Evolutionary conservation across 2,888 invertebrate genomes (phyloP).

Genomic region (Tortricodes alternella): DNA sequence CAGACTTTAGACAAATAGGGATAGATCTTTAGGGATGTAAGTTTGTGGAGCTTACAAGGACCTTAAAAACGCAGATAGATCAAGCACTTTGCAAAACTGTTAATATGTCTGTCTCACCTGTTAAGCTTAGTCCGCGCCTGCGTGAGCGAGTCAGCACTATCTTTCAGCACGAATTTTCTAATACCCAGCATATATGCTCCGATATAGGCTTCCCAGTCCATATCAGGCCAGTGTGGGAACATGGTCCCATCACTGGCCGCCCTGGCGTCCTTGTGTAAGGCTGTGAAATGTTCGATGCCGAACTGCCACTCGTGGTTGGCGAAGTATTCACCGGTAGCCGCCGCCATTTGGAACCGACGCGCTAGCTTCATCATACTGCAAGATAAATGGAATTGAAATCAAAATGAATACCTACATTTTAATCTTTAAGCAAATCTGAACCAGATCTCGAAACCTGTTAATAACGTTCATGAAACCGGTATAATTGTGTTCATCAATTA

Average conservation of each 20-base stretch:
- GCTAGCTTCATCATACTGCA: constrained; percentile 92
- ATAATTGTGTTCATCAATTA: too few relatives aligned
- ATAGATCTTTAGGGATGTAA: too few relatives aligned
- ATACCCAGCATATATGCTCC: constrained; percentile 92
- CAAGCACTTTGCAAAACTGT: background rate
- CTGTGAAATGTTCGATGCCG: constrained; percentile 84
- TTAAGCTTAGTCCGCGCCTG: constrained; percentile 85
- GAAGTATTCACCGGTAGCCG: constrained; percentile 92
- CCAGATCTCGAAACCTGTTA: too few relatives aligned
- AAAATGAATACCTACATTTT: background rate
- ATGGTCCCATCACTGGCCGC: constrained; percentile 77
- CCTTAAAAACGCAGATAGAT: too few relatives aligned
- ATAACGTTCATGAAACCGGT: too few relatives aligned
- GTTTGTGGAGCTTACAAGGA: too few relatives aligned
- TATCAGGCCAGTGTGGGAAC: constrained; percentile 84
- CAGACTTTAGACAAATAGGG: too few relatives aligned
- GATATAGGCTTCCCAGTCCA: constrained; percentile 92
- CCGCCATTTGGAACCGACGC: constrained; percentile 89
- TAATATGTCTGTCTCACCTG: constrained; percentile 71
- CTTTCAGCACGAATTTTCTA: constrained; percentile 91
- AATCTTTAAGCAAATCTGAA: too few relatives aligned
- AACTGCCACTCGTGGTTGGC: constrained; percentile 93
- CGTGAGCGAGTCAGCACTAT: constrained; percentile 85
- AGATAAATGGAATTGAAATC: constrained; percentile 22
- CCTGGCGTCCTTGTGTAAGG: constrained; percentile 80